Conservation (phyloP, 2,113 vertebrate species). For the Epinephelus cyanopodus region DNA sequence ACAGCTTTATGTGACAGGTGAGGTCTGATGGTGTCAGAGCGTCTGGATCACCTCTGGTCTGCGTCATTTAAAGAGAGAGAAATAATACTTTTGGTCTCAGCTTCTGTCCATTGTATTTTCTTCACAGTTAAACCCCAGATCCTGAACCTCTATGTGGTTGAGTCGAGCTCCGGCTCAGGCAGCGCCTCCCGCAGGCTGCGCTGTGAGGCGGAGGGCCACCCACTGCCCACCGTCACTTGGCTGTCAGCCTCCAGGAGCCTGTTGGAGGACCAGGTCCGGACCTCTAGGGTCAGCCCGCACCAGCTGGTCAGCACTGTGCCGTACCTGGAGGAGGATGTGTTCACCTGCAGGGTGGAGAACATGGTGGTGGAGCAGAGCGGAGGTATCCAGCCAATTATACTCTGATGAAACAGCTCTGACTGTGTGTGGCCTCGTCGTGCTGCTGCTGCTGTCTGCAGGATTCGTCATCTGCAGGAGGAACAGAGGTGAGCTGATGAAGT, state of each 20-base stretch:
- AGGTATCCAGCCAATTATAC: not conserved
- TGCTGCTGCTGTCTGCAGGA: not conserved
- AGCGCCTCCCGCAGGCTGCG: slow-evolving; percentile 16
- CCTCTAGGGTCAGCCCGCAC: accelerated
- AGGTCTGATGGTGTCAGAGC: not conserved
- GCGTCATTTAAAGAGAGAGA: too few species aligned
- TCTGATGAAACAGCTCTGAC: not conserved
- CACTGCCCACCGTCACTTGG: slow-evolving; percentile 29
- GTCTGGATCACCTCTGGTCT: too few species aligned
- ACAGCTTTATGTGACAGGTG: slow-evolving; percentile 18
- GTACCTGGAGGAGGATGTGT: slow-evolving; percentile 13
- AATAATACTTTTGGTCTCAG: too few species aligned
- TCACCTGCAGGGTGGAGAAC: slow-evolving; percentile 47
- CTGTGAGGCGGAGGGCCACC: slow-evolving; percentile 47
- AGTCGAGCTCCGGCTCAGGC: not conserved
- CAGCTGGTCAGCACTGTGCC: not conserved
- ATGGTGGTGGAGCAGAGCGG: not conserved
- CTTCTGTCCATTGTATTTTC: not conserved
- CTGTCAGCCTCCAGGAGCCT: not conserved
- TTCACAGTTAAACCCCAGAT: slow-evolving; percentile 20
- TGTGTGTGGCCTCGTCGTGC: not conserved
- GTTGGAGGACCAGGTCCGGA: not conserved
- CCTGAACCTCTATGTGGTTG: slow-evolving; percentile 12
- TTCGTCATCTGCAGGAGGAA: not conserved
- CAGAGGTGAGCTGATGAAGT: slow-evolving; percentile 25